Evolutionary conservation across 2,797 vertebrate species (phyloP), one percentile per base, ranked within the genome.

Genomic region (Syngnathus acus): DNA sequence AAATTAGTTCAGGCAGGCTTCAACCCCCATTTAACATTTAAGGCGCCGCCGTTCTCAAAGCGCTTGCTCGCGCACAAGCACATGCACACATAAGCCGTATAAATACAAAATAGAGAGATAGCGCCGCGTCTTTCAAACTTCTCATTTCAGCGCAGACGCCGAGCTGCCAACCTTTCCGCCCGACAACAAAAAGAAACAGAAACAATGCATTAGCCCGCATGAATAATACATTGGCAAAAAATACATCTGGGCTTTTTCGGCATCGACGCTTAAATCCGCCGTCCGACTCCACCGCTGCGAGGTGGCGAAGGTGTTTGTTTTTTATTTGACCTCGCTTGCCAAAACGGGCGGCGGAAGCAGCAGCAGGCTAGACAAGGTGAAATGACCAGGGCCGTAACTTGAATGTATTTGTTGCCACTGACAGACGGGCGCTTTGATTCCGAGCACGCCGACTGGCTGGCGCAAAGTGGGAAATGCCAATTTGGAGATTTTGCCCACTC

Each of bases 1-100:
- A 93, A 93, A 93, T 93, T 92, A 93, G 92, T 92, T 92, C 92
- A 93, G 92, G 91, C 92, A 92, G 91, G 90, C 91, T 92, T 92
- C 92, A 92, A 92, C 91, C 91, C 91, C 88, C 91, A 92, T 92
- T 93, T 93, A 93, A 93, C 92, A 92, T 92, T 93, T 93, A 92
- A 91, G 91, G 87, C 90, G 85, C 89, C 90, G 85, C 89, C 90
- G 86, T 90, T 92, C 90, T 88, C 85, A 89, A 90, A 89, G 91
- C 91, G 87, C 88, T 92, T 89, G 88, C 92, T 89, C 90, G 89
- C 91, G 89, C 91, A 90, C 90, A 90, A 88, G 89, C 88, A 88
- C 84, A 86, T 80, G 73, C 67, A 70, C 16, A 62, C 14, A 63
- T 53, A 53, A 50, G 32, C 47, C 32, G 13, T 38, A 68, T 26